A percentile compares a stretch with the other conserved stretches of the same genome.
phyloP scores from a whole-genome alignment of 2,797 vertebrate species.

The Phalanger gymnotis region DNA sequence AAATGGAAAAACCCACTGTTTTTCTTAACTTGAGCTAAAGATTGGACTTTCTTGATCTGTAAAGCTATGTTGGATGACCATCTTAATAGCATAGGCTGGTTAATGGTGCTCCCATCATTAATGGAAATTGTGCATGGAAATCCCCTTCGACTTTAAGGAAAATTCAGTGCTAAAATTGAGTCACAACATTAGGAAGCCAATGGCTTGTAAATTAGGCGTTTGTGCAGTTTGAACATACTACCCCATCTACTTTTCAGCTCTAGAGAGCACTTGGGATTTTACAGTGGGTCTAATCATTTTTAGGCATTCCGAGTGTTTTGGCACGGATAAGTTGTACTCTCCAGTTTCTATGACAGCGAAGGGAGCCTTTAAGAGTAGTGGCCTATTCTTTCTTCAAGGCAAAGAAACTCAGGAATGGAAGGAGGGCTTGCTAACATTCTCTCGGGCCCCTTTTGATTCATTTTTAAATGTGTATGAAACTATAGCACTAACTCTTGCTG shows the following conservation, averaged over 20 bases:
- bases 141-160: constrained; percentile 60
- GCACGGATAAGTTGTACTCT: constrained; percentile 27
- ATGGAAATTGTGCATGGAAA: constrained; percentile 16
- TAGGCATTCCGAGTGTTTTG: constrained; percentile 64
- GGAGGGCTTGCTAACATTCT: neutral
- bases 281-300: constrained; percentile 52
- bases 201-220: constrained; percentile 71
- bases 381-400: constrained; percentile 57
- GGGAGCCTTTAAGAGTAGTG: constrained; percentile 49
- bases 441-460: neutral
- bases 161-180: constrained; percentile 70
- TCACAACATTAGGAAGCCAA: constrained; percentile 73
- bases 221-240: constrained; percentile 63
- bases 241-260: constrained; percentile 71
- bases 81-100: constrained; percentile 44
- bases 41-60: constrained; percentile 11
- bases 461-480: neutral
- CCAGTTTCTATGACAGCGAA: constrained; percentile 39
- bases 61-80: neutral
- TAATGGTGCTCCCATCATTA: constrained; percentile 59
- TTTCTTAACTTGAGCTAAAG: constrained; percentile 42
- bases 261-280: constrained; percentile 62
- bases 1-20: neutral
- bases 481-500: neutral
- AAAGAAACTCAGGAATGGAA: constrained; percentile 8